Conservation (phyloP, 2,113 vertebrate genomes). For the Agapornis roseicollis region DNA sequence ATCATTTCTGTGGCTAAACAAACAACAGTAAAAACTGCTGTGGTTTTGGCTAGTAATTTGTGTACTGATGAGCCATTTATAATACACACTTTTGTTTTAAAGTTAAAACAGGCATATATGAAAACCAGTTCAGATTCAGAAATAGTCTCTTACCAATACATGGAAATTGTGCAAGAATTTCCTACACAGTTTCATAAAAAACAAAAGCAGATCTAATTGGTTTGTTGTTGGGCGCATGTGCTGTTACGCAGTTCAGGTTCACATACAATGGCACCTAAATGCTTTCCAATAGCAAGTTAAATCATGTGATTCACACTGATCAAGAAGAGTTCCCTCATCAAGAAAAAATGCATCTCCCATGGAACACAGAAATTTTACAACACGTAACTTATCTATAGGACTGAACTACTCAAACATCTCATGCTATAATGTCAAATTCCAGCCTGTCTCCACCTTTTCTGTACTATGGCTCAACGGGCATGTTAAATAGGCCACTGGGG, state of each 20-base stretch:
- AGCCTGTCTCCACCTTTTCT: not conserved
- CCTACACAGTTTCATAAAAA: not conserved
- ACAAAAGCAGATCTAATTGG: not conserved
- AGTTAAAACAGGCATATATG: not conserved
- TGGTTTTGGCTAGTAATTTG: not conserved
- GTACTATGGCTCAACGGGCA: not conserved
- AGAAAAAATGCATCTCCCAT: not conserved
- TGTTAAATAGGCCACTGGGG: accelerated
- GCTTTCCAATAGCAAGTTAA: not conserved
- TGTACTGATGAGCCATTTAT: not conserved
- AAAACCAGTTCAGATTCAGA: not conserved
- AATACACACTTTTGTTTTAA: not conserved
- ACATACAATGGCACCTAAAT: not conserved
- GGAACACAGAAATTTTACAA: not conserved
- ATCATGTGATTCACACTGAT: not conserved
- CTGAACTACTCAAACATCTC: not conserved
- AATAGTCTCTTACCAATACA: not conserved
- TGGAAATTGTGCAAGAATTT: not conserved
- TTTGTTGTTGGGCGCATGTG: not conserved
- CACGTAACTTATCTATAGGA: not conserved
- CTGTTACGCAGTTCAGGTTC: not conserved
- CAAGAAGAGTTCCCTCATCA: not conserved
- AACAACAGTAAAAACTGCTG: not conserved
- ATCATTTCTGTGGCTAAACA: not conserved
- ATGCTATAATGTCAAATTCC: not conserved